Conservation (phyloP, 30 jellyfish, hydroid and myxozoan species). For the Cassiopea xamachana region DNA sequence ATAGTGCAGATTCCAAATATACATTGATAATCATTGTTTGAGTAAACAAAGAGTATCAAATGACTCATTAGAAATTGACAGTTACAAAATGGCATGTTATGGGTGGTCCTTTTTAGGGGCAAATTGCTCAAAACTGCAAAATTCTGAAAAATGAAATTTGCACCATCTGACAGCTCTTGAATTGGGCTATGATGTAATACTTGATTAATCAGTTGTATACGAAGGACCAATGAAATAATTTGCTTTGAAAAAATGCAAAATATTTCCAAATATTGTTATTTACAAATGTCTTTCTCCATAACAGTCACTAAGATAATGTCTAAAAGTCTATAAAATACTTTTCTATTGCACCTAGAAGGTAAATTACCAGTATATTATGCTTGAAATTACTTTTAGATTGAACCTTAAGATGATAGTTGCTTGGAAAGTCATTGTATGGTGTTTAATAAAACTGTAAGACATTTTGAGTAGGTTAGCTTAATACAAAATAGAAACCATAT, state of each 20-base stretch:
- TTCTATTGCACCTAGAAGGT: not conserved
- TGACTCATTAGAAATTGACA: not conserved
- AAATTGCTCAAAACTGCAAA: not conserved
- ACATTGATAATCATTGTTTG: not conserved
- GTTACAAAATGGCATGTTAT: not conserved
- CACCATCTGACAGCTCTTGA: too few relatives aligned
- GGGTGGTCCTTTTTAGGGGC: constrained; percentile 1
- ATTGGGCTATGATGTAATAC: too few relatives aligned
- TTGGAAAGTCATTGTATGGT: not conserved
- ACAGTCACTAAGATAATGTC: not conserved
- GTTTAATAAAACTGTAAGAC: not conserved
- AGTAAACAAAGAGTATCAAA: not conserved
- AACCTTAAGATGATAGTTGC: not conserved
- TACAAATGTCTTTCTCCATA: not conserved
- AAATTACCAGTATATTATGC: not conserved
- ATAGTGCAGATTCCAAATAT: not conserved
- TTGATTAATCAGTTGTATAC: too few relatives aligned
- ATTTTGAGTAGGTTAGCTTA: not conserved
- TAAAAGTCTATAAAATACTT: not conserved
- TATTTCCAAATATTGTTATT: not conserved
- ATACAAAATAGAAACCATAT: not conserved
- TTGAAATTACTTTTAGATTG: not conserved
- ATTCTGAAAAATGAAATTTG: too few relatives aligned
- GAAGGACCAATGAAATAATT: too few relatives aligned
- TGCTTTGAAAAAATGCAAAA: not conserved